Conservation (phyloP, 2,797 vertebrate species). For the Ambastaia sidthimunki region DNA sequence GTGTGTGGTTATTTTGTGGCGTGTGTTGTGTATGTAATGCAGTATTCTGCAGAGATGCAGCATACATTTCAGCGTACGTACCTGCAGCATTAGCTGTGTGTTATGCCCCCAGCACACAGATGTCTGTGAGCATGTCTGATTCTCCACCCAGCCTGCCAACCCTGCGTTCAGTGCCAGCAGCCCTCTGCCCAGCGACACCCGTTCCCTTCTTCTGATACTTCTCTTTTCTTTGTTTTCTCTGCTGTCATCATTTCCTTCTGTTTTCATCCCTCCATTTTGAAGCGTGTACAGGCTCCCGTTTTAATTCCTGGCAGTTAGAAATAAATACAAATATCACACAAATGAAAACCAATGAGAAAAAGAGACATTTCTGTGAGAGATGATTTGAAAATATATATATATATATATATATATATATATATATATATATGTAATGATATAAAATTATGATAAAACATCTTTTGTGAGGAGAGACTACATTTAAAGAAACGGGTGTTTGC, state of each 20-base stretch:
- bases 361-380: not conserved
- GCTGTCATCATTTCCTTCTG: constrained; percentile 20
- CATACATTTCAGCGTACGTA: constrained; percentile 44
- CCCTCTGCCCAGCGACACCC: constrained; percentile 67
- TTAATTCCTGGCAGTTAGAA: not conserved
- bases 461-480: not conserved
- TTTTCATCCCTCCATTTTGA: constrained; percentile 36
- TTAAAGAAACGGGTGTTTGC: too few species aligned
- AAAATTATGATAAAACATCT: not conserved
- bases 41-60: constrained; percentile 20
- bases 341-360: not conserved
- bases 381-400: too few species aligned
- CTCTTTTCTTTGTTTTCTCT: constrained; percentile 37
- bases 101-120: constrained; percentile 78
- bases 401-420: too few species aligned
- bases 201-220: constrained; percentile 6
- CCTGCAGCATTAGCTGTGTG: constrained; percentile 49
- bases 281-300: not conserved
- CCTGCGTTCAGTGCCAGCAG: constrained; percentile 76
- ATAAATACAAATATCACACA: not conserved
- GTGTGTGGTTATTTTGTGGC: constrained; percentile 14
- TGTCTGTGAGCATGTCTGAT: constrained; percentile 84
- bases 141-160: constrained; percentile 76
- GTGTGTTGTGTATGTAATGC: not conserved
- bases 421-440: too few species aligned